Evolutionary conservation across 2,888 invertebrate species (phyloP).

Genomic region (Erebia aethiops): DNA sequence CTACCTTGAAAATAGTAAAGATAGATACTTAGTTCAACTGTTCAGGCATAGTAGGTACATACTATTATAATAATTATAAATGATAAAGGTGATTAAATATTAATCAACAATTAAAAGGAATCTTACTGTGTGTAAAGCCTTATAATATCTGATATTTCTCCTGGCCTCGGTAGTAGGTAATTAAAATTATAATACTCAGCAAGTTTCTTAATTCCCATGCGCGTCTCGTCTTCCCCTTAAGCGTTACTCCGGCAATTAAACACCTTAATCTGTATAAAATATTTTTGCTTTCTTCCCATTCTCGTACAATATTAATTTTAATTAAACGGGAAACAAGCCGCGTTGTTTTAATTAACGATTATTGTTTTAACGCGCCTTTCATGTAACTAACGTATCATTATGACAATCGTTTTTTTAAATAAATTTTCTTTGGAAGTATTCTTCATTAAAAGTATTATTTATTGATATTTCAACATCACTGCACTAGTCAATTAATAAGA

Average conservation of each 20-base stretch:
- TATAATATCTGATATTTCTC: not conserved
- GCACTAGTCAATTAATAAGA: too few species aligned
- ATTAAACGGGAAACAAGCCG: conserved; percentile 44
- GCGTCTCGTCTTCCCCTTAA: conserved; percentile 27
- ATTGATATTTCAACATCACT: not conserved
- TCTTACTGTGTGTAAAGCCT: not conserved
- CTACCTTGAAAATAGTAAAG: too few species aligned
- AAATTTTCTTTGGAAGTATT: not conserved
- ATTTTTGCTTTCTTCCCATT: conserved; percentile 45
- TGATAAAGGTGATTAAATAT: too few species aligned
- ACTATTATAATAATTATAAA: too few species aligned
- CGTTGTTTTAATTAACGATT: conserved; percentile 37
- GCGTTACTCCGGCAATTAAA: conserved; percentile 41
- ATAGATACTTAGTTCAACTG: too few species aligned
- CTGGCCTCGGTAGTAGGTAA: not conserved
- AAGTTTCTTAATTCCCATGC: not conserved
- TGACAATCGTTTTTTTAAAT: not conserved
- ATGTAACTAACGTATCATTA: conserved; percentile 22
- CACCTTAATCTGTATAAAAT: conserved; percentile 49
- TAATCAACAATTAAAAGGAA: too few species aligned
- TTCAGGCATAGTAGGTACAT: too few species aligned
- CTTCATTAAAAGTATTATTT: conserved; percentile 6
- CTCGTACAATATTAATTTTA: conserved; percentile 48
- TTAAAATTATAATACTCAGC: not conserved
- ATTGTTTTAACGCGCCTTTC: conserved; percentile 25